phyloP scores from a whole-genome alignment of 2,888 invertebrate genomes.

The Belgica antarctica region DNA sequence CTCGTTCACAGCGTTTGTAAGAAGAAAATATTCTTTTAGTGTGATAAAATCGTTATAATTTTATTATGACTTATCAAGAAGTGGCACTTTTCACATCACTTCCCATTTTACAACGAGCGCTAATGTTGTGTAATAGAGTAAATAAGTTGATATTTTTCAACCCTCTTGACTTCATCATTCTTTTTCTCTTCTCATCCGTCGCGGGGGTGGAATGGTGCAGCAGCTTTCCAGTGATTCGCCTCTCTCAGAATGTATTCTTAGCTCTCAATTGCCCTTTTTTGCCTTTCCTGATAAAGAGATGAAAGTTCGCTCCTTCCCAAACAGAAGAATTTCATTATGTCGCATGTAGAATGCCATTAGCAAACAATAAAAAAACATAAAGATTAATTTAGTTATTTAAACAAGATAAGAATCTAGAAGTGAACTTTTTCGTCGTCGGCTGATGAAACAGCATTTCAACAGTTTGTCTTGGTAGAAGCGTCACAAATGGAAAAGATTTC shows the following conservation, averaged over 20 bases:
- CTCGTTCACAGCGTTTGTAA: not conserved
- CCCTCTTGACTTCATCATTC: slow-evolving; percentile 24
- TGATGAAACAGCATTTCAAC: not conserved
- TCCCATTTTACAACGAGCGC: slow-evolving; percentile 32
- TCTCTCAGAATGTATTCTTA: not conserved
- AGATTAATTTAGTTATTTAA: slow-evolving; percentile 43
- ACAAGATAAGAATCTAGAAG: slow-evolving; percentile 35
- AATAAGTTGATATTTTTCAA: slow-evolving; percentile 36
- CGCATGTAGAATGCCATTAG: slow-evolving; percentile 34
- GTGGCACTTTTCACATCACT: slow-evolving; percentile 43
- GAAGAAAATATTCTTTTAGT: slow-evolving; percentile 24
- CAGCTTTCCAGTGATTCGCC: not conserved
- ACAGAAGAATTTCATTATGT: slow-evolving; percentile 24
- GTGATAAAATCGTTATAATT: slow-evolving; percentile 43
- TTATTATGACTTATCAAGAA: slow-evolving; percentile 44
- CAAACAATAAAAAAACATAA: slow-evolving; percentile 39
- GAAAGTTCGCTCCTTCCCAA: slow-evolving; percentile 5
- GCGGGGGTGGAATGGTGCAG: not conserved
- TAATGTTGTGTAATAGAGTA: slow-evolving; percentile 41
- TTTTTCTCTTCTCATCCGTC: not conserved
- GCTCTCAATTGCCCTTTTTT: slow-evolving; percentile 3
- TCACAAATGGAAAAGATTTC: not conserved
- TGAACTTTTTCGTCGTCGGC: not conserved
- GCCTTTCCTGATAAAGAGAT: slow-evolving; percentile 17
- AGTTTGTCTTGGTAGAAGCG: not conserved